Percentiles rank a stretch among this genome's conserved stretches.
Evolutionary conservation across 2,797 vertebrate species (phyloP).

Genomic region (Aphelocoma californica): DNA sequence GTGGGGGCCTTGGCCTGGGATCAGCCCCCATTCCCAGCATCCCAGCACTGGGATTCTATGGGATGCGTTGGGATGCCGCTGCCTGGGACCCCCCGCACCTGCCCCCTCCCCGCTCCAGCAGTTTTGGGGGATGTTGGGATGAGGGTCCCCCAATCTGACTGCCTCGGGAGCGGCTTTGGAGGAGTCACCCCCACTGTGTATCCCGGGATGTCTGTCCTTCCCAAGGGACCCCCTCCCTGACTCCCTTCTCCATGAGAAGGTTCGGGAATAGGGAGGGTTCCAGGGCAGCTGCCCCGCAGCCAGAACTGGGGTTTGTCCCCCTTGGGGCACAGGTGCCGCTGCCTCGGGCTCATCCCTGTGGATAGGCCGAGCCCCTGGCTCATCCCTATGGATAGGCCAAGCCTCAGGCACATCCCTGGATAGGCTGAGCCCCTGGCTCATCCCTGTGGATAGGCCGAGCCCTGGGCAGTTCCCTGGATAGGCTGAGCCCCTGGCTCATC

Average conservation of each 20-base stretch:
- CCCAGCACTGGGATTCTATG: accelerated
- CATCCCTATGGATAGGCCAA: background rate
- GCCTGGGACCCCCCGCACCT: too few species aligned
- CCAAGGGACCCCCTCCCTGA: background rate
- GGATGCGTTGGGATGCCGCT: background rate
- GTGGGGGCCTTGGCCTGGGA: background rate
- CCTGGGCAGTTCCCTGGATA: too few species aligned
- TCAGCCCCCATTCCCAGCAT: background rate
- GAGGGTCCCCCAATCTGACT: accelerated
- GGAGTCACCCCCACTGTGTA: accelerated
- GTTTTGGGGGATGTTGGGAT: background rate
- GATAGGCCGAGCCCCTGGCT: background rate
- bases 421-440: too few species aligned
- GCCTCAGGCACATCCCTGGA: too few species aligned
- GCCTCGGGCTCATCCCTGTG: background rate
- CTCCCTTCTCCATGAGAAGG: background rate
- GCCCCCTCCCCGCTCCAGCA: background rate
- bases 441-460: background rate
- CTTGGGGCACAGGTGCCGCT: accelerated
- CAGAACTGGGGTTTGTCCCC: background rate
- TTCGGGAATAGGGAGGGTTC: accelerated
- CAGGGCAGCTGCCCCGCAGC: background rate
- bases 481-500: too few species aligned
- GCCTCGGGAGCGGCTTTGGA: background rate
- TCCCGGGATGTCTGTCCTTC: background rate